Evolutionary conservation across 2,797 vertebrate genomes (phyloP).

Genomic region (Thunnus albacares): DNA sequence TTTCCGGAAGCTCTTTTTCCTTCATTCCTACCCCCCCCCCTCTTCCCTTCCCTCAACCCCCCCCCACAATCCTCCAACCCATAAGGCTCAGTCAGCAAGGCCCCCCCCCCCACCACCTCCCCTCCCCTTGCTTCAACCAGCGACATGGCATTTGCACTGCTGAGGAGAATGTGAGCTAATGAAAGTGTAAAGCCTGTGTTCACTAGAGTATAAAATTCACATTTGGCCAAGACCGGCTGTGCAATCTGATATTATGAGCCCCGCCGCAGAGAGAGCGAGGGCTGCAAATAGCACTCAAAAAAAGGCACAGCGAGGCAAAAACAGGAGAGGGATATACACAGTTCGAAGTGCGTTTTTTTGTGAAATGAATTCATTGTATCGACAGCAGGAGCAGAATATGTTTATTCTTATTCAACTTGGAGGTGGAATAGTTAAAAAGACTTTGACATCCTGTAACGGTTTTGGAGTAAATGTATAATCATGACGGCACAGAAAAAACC

Average conservation of each 20-base stretch:
- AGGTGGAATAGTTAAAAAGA: neutral
- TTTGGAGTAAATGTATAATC: slow-evolving; percentile 33
- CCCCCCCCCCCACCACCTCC: slow-evolving; percentile 55
- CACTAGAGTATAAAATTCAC: slow-evolving; percentile 91
- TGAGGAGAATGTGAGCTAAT: slow-evolving; percentile 91
- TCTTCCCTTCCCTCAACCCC: slow-evolving; percentile 27
- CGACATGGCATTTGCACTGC: slow-evolving; percentile 88
- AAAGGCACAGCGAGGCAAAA: slow-evolving; percentile 49
- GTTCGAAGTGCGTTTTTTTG: slow-evolving; percentile 16
- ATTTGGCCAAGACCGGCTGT: slow-evolving; percentile 86
- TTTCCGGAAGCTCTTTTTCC: slow-evolving; percentile 73
- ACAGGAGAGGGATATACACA: slow-evolving; percentile 26
- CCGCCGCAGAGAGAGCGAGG: slow-evolving; percentile 61
- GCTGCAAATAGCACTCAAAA: slow-evolving; percentile 61
- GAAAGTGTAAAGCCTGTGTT: slow-evolving; percentile 91
- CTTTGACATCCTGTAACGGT: neutral
- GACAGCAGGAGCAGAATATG: slow-evolving; percentile 2
- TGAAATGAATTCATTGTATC: neutral
- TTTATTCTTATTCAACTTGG: slow-evolving; percentile 1
- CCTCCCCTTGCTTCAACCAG: slow-evolving; percentile 69
- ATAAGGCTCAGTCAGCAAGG: slow-evolving; percentile 74
- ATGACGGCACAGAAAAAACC: neutral
- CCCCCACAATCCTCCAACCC: slow-evolving; percentile 61
- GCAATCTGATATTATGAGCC: slow-evolving; percentile 90
- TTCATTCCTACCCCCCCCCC: neutral